Evolutionary conservation across 2,888 invertebrate species (phyloP).

Genomic region (Torymus auratus): DNA sequence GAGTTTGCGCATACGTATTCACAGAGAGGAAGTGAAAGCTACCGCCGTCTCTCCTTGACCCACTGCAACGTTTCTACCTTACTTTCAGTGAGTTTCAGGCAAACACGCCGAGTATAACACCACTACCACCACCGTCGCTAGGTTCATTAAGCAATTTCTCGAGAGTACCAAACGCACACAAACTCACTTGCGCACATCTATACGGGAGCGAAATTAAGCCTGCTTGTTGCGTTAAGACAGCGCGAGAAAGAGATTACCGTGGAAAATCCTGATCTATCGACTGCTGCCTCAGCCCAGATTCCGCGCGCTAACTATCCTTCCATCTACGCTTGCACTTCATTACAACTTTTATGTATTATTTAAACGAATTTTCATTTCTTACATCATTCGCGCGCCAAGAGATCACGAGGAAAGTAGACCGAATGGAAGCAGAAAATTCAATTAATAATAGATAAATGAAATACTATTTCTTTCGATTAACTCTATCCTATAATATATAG

Average conservation of each 20-base stretch:
- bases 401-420: no score
- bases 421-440: no score
- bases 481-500: no score
- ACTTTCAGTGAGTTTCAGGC: conserved; percentile 76
- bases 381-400: no score
- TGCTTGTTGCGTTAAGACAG: not conserved
- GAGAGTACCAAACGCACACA: not conserved
- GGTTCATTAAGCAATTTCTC: conserved; percentile 76
- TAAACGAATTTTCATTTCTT: no score
- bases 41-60: conserved; percentile 75
- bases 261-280: conserved; percentile 10
- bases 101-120: conserved; percentile 52
- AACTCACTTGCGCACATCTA: not conserved
- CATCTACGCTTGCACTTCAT: no score
- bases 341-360: no score
- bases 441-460: no score
- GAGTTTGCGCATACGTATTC: conserved; percentile 33
- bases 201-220: not conserved
- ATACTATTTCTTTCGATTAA: no score
- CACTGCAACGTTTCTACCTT: conserved; percentile 77
- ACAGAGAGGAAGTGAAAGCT: conserved; percentile 76
- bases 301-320: not conserved
- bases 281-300: not conserved
- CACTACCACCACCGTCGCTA: conserved; percentile 66
- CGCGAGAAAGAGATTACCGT: not conserved